Base-by-base conservation (phyloP, 2,113 vertebrate genomes). In the Corydoras maculifer region DNA sequence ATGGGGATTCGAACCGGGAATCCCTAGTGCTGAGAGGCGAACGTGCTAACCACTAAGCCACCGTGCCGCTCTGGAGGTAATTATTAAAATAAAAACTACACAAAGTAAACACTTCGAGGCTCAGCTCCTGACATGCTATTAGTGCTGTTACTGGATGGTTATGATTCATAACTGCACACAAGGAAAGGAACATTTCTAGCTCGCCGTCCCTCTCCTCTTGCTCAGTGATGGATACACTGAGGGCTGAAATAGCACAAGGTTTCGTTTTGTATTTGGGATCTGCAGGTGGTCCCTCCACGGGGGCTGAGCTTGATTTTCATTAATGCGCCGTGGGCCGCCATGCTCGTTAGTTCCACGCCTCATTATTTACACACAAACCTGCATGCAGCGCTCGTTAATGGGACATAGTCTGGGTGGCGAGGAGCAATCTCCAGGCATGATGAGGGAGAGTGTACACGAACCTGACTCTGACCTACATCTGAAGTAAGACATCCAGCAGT, bases 321-420 rank as follows among this genome's bases (percentile, higher is more conserved):
- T 83, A 79, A 82, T 82, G 81, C 77, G 82, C 76, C 73, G 80
- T 84, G 83, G 79, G 78, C 69, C 68, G 68, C 73, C 35, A 31
- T 66, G 70, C 84, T 86, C 84, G 83, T 84, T 85, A 84, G 70
- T 74, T 78, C 76, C 74, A 76, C 60, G 59, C 58, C 80, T 84
- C 81, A 77, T 86, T 86, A 83, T 77, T 83, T 78, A 80, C 74
- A 53, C 57, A 74, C 55, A 50, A 64, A 58, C 76, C 48, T 18
- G 15, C 73, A 80, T 15, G 58, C 58, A 65, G 49, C 58, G 65
- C 61, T 69, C 3, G 57, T 73, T 78, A 78, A 81, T 72, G 68
- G 76, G 76, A 78, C 76, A 76, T 57, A 61, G 62, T 25, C 74
- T 10, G 74, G 65, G 70, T 53, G 32, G 73, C 63, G 51, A 68